Base-by-base conservation (phyloP, 2,113 vertebrate genomes). In the Scortum barcoo region DNA sequence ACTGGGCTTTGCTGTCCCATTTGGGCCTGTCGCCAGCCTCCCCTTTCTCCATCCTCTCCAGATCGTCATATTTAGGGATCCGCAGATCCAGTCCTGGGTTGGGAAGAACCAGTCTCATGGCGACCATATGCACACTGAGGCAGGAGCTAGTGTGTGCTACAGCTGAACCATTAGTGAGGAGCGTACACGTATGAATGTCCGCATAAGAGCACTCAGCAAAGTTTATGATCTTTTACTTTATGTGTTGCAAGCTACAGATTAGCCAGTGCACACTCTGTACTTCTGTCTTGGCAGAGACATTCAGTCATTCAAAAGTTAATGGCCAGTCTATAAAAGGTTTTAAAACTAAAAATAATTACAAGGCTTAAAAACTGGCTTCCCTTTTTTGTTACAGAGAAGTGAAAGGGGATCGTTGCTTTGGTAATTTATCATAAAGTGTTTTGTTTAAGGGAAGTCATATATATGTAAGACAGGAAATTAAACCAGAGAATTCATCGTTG, bases 1-100 rank as follows among this genome's bases (percentile, higher is more conserved):
- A 99, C 88, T 99, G 97, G 2, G 95, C 87, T 88, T 98, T 98
- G 93, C 97, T 99, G 89, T 98, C 97, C 97, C 97, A 99, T 90
- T 97, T 94, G n/a, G 96, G 97, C 86, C 97, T 94, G 13, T 95
- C 93, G 4, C 70, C 86, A 8, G 91, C 93, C 69, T 96, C 95
- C 89, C 95, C 89, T 71, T 91, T 76, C 68, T 98, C 97, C 19
- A 96, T 58, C 74, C 66, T 75, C 10, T 98, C 96, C 72, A 99
- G 93, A 22, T 96, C 87, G 0, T 83, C 86, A 76, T 95, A 91
- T 40, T 94, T 91, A 3, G 94, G 95, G 90, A 98, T 96, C 65
- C 97, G 94, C 51, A 91, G 89, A 6, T 98, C 97, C 89, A 98
- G 86, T 60, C 95, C 95, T 0, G 95, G 95, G 91, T 98, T 99